A percentile compares a stretch with the other conserved stretches of the same genome.
These are phyloP conservation scores for Blennius ocellaris DNA, from an alignment of 2,113 vertebrate genomes.

Conservation along the genomic window DNA sequence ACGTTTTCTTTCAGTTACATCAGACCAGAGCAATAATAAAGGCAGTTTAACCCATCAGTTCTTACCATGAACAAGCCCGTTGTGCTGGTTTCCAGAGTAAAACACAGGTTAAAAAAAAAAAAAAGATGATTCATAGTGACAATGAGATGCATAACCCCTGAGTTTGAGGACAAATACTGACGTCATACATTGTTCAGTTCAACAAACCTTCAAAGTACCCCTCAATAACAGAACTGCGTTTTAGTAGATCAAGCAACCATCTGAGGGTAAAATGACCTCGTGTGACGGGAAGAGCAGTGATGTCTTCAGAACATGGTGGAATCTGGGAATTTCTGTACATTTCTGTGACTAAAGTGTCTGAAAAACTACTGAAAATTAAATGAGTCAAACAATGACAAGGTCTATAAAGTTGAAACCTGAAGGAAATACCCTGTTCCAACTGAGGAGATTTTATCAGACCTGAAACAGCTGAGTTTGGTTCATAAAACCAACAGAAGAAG, in stretches of 20 bases:
- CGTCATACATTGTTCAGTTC: constrained; percentile 38
- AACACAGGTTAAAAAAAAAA: constrained; percentile 9
- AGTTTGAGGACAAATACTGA: constrained; percentile 72
- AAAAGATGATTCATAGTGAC: constrained; percentile 15
- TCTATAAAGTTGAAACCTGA: too few species aligned
- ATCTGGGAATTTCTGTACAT: not conserved
- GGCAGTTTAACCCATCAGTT: constrained; percentile 27
- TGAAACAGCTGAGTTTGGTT: too few species aligned
- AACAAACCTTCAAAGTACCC: constrained; percentile 9
- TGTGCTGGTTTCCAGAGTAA: constrained; percentile 58
- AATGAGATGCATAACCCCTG: constrained; percentile 72
- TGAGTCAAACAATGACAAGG: too few species aligned
- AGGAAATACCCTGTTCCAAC: too few species aligned
- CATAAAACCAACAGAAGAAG: too few species aligned
- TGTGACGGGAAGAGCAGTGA: constrained; percentile 14
- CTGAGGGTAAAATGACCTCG: not conserved
- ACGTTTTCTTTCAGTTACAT: constrained; percentile 1
- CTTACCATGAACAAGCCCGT: constrained; percentile 21
- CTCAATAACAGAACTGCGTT: not conserved
- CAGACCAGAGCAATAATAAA: constrained; percentile 25
- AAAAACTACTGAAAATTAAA: too few species aligned
- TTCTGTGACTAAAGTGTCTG: too few species aligned
- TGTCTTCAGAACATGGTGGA: not conserved
- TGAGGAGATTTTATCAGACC: too few species aligned
- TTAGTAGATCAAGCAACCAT: not conserved